Conservation (phyloP, 2,113 vertebrate genomes). For the Nibea albiflora region DNA sequence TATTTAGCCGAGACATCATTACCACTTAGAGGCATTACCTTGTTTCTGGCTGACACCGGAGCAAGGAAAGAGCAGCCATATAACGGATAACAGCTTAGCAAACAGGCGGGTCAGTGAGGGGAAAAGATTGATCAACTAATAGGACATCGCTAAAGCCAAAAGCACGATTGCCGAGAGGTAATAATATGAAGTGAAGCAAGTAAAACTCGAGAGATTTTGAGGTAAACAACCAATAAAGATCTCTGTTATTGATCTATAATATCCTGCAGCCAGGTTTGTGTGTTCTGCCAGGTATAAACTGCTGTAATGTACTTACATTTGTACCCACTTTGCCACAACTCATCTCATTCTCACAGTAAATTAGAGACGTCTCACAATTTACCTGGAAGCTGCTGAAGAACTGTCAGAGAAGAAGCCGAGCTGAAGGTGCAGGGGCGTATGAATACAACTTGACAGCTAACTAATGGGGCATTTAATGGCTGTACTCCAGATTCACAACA, state of each 20-base stretch:
- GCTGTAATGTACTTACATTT: background rate
- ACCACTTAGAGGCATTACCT: background rate
- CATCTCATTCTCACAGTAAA: background rate
- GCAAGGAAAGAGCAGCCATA: background rate
- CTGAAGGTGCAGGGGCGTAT: background rate
- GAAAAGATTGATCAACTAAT: slow-evolving; percentile 8
- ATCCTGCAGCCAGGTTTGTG: background rate
- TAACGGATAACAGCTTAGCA: background rate
- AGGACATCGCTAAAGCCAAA: background rate
- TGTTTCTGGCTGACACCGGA: slow-evolving; percentile 16
- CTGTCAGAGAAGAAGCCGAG: background rate
- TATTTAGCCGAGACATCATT: slow-evolving; percentile 27
- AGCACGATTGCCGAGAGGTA: background rate
- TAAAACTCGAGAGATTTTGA: background rate
- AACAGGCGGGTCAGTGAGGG: background rate
- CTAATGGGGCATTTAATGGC: background rate
- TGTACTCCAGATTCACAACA: background rate
- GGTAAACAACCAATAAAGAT: too few species aligned
- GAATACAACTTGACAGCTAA: background rate
- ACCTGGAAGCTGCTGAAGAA: too few species aligned
- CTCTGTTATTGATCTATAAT: background rate
- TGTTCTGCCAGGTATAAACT: background rate
- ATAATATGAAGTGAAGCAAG: background rate
- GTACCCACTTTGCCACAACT: background rate
- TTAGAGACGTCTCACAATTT: background rate